A percentile compares a stretch with the other conserved stretches of the same genome.
These are phyloP conservation scores for Poecilus cupreus DNA, from an alignment of 2,888 invertebrate genomes.

Conservation along the genomic window DNA sequence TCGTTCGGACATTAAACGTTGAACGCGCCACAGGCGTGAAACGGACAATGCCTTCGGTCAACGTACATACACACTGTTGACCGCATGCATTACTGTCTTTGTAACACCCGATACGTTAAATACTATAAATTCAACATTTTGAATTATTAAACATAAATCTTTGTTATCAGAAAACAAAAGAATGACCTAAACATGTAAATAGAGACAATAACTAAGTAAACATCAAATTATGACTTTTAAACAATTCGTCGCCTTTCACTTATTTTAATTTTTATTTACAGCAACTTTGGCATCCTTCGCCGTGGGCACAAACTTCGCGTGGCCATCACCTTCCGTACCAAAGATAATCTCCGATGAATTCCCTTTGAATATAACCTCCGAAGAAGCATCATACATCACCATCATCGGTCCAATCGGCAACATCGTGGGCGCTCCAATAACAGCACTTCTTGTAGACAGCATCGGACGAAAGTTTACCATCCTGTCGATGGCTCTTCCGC, in stretches of 20 bases:
- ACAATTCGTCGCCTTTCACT: background rate
- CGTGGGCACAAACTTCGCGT: constrained; percentile 65
- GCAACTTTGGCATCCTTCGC: constrained; percentile 63
- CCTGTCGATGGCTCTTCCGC: constrained; percentile 63
- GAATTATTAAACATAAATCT: too few relatives aligned
- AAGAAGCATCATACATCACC: constrained; percentile 68
- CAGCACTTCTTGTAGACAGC: constrained; percentile 65
- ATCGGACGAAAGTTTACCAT: constrained; percentile 67
- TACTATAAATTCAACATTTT: too few relatives aligned
- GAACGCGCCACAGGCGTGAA: too few relatives aligned
- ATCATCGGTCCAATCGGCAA: constrained; percentile 66
- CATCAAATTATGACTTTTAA: background rate
- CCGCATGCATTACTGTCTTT: too few relatives aligned
- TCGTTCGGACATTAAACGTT: too few relatives aligned
- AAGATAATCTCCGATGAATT: constrained; percentile 66
- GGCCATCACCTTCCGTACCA: constrained; percentile 69
- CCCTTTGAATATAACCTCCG: constrained; percentile 66
- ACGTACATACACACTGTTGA: too few relatives aligned
- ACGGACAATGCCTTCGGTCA: too few relatives aligned
- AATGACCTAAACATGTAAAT: too few relatives aligned
- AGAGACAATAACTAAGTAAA: too few relatives aligned
- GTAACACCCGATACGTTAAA: too few relatives aligned
- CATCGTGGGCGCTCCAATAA: constrained; percentile 64
- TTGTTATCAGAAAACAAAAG: too few relatives aligned
- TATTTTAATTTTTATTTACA: constrained; percentile 57